Evolutionary conservation across 2,888 invertebrate genomes (phyloP), one percentile per base, ranked within the genome.

Genomic region (Parascotia fuliginaria): DNA sequence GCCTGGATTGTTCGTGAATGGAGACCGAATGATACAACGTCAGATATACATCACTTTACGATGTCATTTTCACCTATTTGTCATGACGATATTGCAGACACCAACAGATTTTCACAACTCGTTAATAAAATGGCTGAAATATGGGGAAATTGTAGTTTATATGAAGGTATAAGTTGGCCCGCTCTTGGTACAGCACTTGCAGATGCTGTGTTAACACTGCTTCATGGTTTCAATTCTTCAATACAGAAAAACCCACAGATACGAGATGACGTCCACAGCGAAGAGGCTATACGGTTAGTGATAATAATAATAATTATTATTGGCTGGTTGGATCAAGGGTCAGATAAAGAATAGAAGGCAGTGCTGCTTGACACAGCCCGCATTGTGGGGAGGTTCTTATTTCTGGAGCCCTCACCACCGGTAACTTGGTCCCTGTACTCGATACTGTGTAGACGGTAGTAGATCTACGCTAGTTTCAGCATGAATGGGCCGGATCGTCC

Each of bases 1-100:
- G 44, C 11, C 14, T 51, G 50, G 50, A 44, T 51, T 9, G 11
- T 45, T 11, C 44, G 50, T 3, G 44, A 51, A 1, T 37, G 44
- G 50, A 13, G 15, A 31, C 16, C 15, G 4, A 16, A 37, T 41
- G 9, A 51, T 1, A 5, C n/a, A 14, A 27, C 0, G 9, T 1
- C 11, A 13, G 31, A 37, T 33, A 16, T 44, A 27, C 24, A 4
- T 1, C 40, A 28, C 7, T 28, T 45, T 16, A 51, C 44, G 1
- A 6, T 51, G 41, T 41, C 50, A 13, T 41, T 51, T 16, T 44
- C 14, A 11, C 41, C 36, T 14, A 32, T 9, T 1, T 27, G 19
- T n/a, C 11, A 6, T 1, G 14, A 15, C 0, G 4, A 40, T 7
- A 7, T 29, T 3, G 9, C 22, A 9, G 28, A n/a, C 0, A 5